Evolutionary conservation across 2,888 invertebrate species (phyloP).

Genomic region (Xanthia togata): DNA sequence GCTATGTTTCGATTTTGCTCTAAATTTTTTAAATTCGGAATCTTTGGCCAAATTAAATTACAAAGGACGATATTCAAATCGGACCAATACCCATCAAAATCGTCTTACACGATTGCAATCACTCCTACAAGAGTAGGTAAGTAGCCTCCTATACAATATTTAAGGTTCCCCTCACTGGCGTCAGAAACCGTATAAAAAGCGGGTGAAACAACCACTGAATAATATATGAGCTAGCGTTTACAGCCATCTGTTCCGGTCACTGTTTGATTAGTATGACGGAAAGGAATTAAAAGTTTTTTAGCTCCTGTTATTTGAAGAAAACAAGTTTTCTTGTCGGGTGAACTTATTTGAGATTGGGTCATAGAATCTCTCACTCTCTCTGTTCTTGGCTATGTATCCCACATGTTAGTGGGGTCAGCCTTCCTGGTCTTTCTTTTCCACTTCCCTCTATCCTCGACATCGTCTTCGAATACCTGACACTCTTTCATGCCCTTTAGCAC

Average conservation of each 20-base stretch:
- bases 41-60: background rate
- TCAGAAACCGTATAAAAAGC: constrained; percentile 47
- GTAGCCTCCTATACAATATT: constrained; percentile 38
- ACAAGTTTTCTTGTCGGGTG: background rate
- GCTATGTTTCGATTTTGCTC: background rate
- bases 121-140: constrained; percentile 8
- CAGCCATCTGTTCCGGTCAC: constrained; percentile 42
- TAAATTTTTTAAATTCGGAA: background rate
- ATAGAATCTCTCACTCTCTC: no score
- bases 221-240: constrained; percentile 54
- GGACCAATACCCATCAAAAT: background rate
- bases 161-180: constrained; percentile 25
- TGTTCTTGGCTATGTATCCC: no score
- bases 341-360: no score
- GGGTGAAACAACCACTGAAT: constrained; percentile 56
- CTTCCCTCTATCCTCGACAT: no score
- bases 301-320: background rate
- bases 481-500: no score
- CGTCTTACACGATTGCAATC: constrained; percentile 1
- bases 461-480: no score
- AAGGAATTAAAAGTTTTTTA: constrained; percentile 1
- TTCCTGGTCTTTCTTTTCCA: no score
- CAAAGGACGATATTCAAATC: constrained; percentile 1
- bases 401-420: no score
- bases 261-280: constrained; percentile 46